A percentile compares a stretch with the other conserved stretches of the same genome.
phyloP scores from a whole-genome alignment of 2,888 invertebrate species.

The Dicyrtoma fusca region DNA sequence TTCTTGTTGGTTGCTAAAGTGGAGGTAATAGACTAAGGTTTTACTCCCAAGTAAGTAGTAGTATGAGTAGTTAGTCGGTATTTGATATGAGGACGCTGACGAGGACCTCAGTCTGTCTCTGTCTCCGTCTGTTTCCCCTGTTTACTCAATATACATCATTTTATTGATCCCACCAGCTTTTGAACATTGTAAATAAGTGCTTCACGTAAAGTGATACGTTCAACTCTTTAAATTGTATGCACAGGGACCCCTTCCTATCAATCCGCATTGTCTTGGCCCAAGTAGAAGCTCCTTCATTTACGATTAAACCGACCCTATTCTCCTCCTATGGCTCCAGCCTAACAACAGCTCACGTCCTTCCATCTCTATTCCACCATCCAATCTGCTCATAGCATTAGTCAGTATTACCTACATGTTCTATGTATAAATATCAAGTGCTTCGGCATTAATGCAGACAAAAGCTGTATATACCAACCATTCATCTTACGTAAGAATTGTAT shows the following conservation, averaged over 20 bases:
- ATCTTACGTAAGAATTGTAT: no score
- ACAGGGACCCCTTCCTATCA: not conserved
- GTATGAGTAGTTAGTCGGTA: no score
- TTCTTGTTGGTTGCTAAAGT: not conserved
- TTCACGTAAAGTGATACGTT: conserved; percentile 48
- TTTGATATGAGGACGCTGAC: no score
- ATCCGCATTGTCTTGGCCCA: conserved; percentile 30
- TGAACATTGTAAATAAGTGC: conserved; percentile 57
- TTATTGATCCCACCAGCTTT: conserved; percentile 53
- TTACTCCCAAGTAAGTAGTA: no score
- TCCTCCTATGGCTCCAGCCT: not conserved
- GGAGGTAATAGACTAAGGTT: no score
- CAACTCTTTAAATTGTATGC: conserved; percentile 37
- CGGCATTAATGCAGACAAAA: no score
- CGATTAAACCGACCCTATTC: not conserved
- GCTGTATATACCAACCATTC: no score
- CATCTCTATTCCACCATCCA: not conserved
- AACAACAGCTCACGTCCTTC: not conserved
- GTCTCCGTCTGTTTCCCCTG: conserved; percentile 45
- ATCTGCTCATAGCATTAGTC: no score
- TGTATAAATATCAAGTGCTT: no score
- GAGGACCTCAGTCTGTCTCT: not conserved
- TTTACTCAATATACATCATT: conserved; percentile 57
- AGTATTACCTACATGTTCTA: no score
- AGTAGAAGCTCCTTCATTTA: conserved; percentile 15